A percentile compares a stretch with the other conserved stretches of the same genome.
Evolutionary conservation across 2,113 vertebrate species (phyloP).

Genomic region (Microcebus griseorufus): DNA sequence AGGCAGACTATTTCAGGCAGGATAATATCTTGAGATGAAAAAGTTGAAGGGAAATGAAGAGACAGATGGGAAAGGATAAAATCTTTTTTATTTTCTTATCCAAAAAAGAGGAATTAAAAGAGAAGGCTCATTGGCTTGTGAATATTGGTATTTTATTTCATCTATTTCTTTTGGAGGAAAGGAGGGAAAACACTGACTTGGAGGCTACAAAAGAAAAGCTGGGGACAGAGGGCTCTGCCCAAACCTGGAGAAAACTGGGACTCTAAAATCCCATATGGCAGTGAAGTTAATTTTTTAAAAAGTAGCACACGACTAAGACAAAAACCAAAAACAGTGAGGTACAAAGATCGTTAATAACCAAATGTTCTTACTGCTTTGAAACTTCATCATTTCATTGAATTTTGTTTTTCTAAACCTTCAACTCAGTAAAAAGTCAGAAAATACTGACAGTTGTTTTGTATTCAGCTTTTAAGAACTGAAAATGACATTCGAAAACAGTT

Average conservation of each 20-base stretch:
- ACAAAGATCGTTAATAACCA: background rate
- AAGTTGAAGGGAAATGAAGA: slow-evolving; percentile 31
- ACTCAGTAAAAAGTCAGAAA: background rate
- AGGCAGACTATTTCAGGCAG: slow-evolving; percentile 26
- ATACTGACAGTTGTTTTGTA: background rate
- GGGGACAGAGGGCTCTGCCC: background rate
- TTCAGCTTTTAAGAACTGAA: slow-evolving; percentile 27
- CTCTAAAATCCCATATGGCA: background rate
- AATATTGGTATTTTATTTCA: background rate
- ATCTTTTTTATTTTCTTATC: slow-evolving; percentile 9
- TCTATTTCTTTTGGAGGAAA: background rate
- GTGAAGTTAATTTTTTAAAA: background rate
- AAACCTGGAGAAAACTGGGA: background rate
- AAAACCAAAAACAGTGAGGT: background rate
- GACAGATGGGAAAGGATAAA: background rate
- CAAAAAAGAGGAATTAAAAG: background rate
- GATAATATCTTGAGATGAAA: slow-evolving; percentile 2
- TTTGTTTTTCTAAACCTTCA: slow-evolving; percentile 3
- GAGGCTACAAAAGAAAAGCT: background rate
- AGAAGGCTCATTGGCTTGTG: background rate
- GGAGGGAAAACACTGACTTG: background rate
- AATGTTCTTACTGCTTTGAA: slow-evolving; percentile 22
- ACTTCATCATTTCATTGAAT: background rate
- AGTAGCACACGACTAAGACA: background rate
- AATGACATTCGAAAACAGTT: background rate